phyloP scores from a whole-genome alignment of 2,888 invertebrate genomes.

The Linyphia triangularis region DNA sequence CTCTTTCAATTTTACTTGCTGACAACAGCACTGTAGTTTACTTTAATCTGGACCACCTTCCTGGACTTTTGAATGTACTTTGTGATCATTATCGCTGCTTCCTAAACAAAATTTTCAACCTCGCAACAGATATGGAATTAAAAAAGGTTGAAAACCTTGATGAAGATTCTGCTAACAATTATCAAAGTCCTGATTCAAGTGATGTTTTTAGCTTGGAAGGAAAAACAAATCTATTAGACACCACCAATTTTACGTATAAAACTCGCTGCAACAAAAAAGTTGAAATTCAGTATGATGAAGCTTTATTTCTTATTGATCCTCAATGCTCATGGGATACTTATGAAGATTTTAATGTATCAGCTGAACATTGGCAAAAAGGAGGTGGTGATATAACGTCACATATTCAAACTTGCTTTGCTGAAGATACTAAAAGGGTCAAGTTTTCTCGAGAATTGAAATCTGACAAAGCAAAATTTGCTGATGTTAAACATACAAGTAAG shows the following conservation, averaged over 20 bases:
- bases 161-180: conserved; percentile 81
- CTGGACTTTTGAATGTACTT: conserved; percentile 93
- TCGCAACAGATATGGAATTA: conserved; percentile 73
- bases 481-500: conserved; percentile 42
- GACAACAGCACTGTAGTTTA: conserved; percentile 96
- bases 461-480: conserved; percentile 35
- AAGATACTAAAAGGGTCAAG: conserved; percentile 88
- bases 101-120: conserved; percentile 69
- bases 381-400: conserved; percentile 83
- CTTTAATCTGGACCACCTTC: conserved; percentile 94
- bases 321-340: conserved; percentile 87
- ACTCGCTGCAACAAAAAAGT: conserved; percentile 90
- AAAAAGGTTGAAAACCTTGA: conserved; percentile 48
- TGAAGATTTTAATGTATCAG: conserved; percentile 79
- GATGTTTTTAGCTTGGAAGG: conserved; percentile 59
- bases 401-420: conserved; percentile 91
- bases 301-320: conserved; percentile 87
- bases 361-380: conserved; percentile 80
- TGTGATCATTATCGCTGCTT: conserved; percentile 91
- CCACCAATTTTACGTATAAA: conserved; percentile 88
- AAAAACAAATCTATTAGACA: conserved; percentile 78
- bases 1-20: conserved; percentile 95
- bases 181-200: conserved; percentile 2
- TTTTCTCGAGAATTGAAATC: conserved; percentile 85
- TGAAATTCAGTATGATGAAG: conserved; percentile 87